Conservation (phyloP, 2,113 vertebrate genomes). For the Crotophaga sulcirostris region DNA sequence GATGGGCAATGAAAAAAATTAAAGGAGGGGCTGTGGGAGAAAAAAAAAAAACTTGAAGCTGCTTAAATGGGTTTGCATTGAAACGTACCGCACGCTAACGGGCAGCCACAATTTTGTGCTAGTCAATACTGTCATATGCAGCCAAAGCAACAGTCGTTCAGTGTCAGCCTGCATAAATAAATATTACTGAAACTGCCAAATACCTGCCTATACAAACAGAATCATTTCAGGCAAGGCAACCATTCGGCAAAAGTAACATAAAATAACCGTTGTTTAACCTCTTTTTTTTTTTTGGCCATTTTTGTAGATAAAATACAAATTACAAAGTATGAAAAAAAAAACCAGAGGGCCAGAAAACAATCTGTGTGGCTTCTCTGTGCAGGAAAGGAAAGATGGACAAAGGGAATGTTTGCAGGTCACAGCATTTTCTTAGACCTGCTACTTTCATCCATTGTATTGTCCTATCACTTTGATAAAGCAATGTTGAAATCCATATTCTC, state of each 20-base stretch:
- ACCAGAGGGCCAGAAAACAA: not conserved
- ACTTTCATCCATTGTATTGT: not conserved
- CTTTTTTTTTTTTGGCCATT: not conserved
- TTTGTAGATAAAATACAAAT: not conserved
- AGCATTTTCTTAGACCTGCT: not conserved
- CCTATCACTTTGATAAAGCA: not conserved
- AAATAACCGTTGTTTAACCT: not conserved
- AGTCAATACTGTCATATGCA: not conserved
- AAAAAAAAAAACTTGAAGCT: not conserved
- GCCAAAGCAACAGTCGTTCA: conserved; percentile 40
- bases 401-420: not conserved
- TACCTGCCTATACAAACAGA: not conserved
- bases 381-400: not conserved
- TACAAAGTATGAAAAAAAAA: not conserved
- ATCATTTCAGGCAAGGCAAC: not conserved
- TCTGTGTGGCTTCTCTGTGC: not conserved
- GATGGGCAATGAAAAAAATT: not conserved
- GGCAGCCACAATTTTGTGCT: not conserved
- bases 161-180: not conserved
- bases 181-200: not conserved
- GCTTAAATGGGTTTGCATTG: not conserved
- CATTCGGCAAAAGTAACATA: not conserved
- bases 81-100: fast-evolving
- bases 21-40: not conserved
- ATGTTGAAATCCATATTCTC: not conserved